Base-by-base conservation (phyloP, 2,888 invertebrate genomes). In the Agrotis segetum region DNA sequence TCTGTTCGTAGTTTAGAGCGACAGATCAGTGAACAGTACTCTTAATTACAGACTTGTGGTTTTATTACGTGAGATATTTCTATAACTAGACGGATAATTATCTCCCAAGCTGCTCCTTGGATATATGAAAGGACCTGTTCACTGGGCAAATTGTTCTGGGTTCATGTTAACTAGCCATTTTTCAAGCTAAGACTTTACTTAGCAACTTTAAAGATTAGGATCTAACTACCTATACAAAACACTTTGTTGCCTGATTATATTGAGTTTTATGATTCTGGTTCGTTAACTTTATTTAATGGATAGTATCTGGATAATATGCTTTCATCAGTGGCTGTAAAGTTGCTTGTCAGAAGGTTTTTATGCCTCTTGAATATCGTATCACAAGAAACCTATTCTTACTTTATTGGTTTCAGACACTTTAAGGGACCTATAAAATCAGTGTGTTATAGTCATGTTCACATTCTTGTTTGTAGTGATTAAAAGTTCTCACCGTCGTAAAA, bases 11-110 rank as follows among this genome's bases (percentile, higher is more conserved):
- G 53, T 59, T 77, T 70, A 75, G 58, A 58, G 53, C 70, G 49
- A 65, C 80, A 79, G 29, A 78, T 77, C 46, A 75, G 66, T 49
- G 64, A 85, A 75, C 78, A 71, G 81, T 71, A 74, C 65, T 74
- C 68, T 77, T 78, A 83, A 77, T 83, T 71, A 50, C 64, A 71
- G 50, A 29, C 60, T 74, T 64, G 52, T 64, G 24, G 55, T 68
- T 68, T 78, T 55, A 50, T 67, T 44, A 44, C 56, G 34, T n/a
- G 58, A 55, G 24, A 53, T 66, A 44, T 74, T 63, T 83, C 24
- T 70, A 49, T 68, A 79, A 79, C 79, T 63, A 55, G 40, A 53
- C 14, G 47, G 50, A 58, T 82, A 79, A 74, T 62, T 56, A 29
- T 29, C 34, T 78, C n/a, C 49, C 70, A 60, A 63, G 50, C 14